Evolutionary conservation across 1,140 invertebrate genomes (phyloP), one percentile per base, ranked within the genome.

Genomic region (Drosophila busckii): DNA sequence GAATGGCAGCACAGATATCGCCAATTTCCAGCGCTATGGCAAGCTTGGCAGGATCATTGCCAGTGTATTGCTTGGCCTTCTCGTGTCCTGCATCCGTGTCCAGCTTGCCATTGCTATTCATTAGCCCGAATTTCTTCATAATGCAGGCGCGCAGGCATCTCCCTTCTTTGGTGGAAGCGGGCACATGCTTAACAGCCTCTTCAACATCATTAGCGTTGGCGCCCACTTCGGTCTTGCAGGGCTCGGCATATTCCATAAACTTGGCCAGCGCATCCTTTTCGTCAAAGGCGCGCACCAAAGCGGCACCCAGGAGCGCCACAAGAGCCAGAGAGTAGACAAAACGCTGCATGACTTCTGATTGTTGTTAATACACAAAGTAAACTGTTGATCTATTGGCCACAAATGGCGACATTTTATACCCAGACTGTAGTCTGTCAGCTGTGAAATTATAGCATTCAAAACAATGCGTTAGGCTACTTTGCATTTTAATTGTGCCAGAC

Each of bases 111-210:
- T 50, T 48, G 9, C 15, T 58, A 12, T 20, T 22, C 2, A 83
- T 3, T 5, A 83, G 1, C 0, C 49, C 41, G 8, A 63, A 56
- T n/a, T 25, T 70, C 13, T 83, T 83, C 70, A 83, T 84, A 6
- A 83, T 46, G 26, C 76, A 83, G 48, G 78, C 53, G 3, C 76
- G 62, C 32, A 83, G 13, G 40, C 76, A 83, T 37, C 84, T 83
- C 2, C 41, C 58, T 25, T 70, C 58, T 4, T 68, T 58, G 1
- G 54, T 64, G 7, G 42, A 7, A 15, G 70, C 55, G 0, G 76
- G 45, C 9, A 44, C 42, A 10, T 48, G 75, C 4, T 84, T 83
- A 0, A 61, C 5, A 1, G 69, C 2, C 1, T 46, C 59, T 26
- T 76, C 45, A 8, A 83, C 1, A 12, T 83, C 78, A 4, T 4